These are phyloP conservation scores for Eugnorisma glareosa DNA, from an alignment of 2,888 invertebrate species.

Conservation along the genomic window DNA sequence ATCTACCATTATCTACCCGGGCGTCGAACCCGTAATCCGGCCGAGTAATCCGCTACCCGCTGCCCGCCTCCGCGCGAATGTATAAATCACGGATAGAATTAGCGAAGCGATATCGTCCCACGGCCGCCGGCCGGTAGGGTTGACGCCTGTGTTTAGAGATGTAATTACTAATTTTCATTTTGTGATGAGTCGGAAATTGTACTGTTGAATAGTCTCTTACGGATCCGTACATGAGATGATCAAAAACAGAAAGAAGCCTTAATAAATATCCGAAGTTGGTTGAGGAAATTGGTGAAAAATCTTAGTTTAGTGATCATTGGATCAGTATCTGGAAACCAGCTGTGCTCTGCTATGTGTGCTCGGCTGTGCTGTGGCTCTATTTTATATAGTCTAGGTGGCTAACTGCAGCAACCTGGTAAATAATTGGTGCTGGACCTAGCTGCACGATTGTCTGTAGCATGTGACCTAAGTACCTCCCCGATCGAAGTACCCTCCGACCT, in stretches of 20 bases:
- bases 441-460: not conserved
- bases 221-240: not conserved
- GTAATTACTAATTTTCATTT: constrained; percentile 17
- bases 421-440: not conserved
- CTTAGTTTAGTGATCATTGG: not conserved
- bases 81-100: constrained; percentile 72
- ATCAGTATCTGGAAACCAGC: not conserved
- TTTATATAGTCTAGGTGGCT: not conserved
- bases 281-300: not conserved
- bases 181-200: not conserved
- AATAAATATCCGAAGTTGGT: not conserved
- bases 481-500: not conserved
- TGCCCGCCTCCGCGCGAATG: constrained; percentile 62
- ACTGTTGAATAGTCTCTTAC: not conserved
- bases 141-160: constrained; percentile 9
- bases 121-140: constrained; percentile 61
- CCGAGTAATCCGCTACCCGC: constrained; percentile 68
- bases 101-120: constrained; percentile 68
- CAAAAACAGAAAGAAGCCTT: not conserved
- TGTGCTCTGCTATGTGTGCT: not conserved
- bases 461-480: not conserved
- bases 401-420: not conserved
- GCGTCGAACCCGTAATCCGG: constrained; percentile 70
- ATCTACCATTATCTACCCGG: constrained; percentile 69
- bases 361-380: not conserved